A percentile compares a stretch with the other conserved stretches of the same genome.
These are phyloP conservation scores for Abramis brama DNA, from an alignment of 2,113 vertebrate genomes.

Conservation along the genomic window DNA sequence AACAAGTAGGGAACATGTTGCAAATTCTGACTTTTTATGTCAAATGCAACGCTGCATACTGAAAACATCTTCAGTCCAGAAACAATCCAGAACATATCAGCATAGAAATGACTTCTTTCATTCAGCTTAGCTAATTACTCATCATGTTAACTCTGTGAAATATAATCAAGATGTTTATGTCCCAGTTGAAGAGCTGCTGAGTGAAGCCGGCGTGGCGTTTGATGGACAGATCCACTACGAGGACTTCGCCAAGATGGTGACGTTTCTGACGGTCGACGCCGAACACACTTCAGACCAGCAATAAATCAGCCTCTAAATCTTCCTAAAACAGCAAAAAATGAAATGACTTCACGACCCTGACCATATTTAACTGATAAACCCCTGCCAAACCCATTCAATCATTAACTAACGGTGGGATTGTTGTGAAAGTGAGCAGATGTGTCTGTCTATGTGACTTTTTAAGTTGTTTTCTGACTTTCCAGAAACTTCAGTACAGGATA, in stretches of 20 bases:
- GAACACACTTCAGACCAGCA: not conserved
- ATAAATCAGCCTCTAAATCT: not conserved
- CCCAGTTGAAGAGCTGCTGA: conserved; percentile 86
- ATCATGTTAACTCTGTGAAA: not conserved
- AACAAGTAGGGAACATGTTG: not conserved
- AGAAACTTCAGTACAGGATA: not conserved
- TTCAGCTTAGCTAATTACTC: not conserved
- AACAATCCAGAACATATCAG: not conserved
- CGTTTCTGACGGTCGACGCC: not conserved
- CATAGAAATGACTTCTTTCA: not conserved
- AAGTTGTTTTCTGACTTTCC: not conserved
- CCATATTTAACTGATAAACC: not conserved
- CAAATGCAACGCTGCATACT: not conserved
- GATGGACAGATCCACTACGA: conserved; percentile 79
- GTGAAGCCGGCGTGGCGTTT: conserved; percentile 70
- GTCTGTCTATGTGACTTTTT: not conserved
- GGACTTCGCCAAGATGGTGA: conserved; percentile 72
- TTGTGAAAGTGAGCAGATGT: conserved; percentile 1
- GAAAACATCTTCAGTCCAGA: not conserved
- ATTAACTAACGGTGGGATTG: conserved; percentile 48
- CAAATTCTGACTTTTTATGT: not conserved
- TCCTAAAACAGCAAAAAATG: not conserved
- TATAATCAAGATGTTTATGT: not conserved
- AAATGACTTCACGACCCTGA: not conserved
- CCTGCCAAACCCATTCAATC: not conserved